Conservation (phyloP, 1,140 invertebrate species). For the Sycobia sp. region DNA sequence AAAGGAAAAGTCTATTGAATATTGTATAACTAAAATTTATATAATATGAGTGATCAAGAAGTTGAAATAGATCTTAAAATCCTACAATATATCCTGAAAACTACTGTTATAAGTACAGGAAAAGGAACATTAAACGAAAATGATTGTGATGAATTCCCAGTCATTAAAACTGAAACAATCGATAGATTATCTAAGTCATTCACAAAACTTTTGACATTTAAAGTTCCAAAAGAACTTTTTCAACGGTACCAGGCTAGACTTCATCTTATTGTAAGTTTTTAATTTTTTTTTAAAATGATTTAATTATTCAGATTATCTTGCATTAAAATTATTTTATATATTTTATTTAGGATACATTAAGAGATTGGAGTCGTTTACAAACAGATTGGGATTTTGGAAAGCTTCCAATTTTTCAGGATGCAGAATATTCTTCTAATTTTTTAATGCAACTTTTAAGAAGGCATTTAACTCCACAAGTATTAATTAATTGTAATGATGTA, state of each 20-base stretch:
- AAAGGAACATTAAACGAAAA: constrained; percentile 4
- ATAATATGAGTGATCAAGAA: no score
- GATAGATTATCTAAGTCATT: constrained; percentile 41
- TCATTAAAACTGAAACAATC: constrained; percentile 32
- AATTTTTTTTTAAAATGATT: constrained; percentile 1
- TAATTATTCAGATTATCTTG: not conserved
- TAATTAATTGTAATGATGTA: constrained; percentile 16
- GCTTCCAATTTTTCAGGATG: constrained; percentile 34
- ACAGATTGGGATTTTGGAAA: constrained; percentile 9
- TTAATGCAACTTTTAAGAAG: constrained; percentile 42
- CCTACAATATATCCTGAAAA: constrained; percentile 1
- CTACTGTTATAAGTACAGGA: not conserved
- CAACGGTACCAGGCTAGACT: constrained; percentile 49
- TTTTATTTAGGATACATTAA: constrained; percentile 39
- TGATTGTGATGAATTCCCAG: constrained; percentile 36
- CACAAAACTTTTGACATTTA: constrained; percentile 44
- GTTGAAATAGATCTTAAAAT: constrained; percentile 18
- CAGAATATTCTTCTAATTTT: constrained; percentile 33
- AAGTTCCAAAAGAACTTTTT: constrained; percentile 47
- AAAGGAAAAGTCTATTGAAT: no score
- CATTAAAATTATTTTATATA: not conserved
- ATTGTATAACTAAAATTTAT: no score
- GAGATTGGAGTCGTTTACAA: constrained; percentile 37
- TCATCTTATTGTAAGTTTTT: constrained; percentile 45
- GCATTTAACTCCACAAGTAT: constrained; percentile 41